A percentile compares a stretch with the other conserved stretches of the same genome.
Evolutionary conservation across 2,888 invertebrate genomes (phyloP).

Genomic region (Scrobipalpa costella): DNA sequence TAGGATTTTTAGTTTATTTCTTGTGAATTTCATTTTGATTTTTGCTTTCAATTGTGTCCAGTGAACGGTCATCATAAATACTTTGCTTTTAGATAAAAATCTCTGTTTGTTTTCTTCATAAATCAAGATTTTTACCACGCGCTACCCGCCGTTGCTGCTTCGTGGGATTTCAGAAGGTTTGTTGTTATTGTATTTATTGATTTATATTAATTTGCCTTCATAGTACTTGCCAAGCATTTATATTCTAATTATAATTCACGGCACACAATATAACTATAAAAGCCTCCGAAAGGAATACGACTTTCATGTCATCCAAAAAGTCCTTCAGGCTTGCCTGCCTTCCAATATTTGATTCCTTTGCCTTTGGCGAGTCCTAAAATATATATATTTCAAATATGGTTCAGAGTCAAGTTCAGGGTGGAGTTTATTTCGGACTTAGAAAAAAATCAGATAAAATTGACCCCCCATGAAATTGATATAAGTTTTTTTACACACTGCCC

Average conservation of each 20-base stretch:
- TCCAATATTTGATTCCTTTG: too few species aligned
- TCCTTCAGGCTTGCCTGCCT: too few species aligned
- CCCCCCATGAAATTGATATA: too few species aligned
- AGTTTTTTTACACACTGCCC: too few species aligned
- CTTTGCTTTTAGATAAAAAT: background rate
- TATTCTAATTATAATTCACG: background rate
- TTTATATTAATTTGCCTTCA: background rate
- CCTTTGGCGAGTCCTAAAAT: too few species aligned
- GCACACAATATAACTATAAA: too few species aligned
- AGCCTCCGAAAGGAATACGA: too few species aligned
- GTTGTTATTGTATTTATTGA: constrained; percentile 1
- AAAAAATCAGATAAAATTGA: too few species aligned
- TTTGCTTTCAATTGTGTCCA: background rate
- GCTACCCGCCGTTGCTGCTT: background rate
- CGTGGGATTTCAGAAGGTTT: constrained; percentile 1
- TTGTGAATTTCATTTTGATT: background rate
- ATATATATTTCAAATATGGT: too few species aligned
- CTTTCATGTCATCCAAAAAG: too few species aligned
- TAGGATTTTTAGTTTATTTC: background rate
- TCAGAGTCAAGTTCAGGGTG: too few species aligned
- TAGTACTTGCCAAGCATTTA: background rate
- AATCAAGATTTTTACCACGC: background rate
- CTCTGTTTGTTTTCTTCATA: background rate
- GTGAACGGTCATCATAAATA: background rate
- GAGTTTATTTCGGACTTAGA: too few species aligned